Evolutionary conservation across 2,113 vertebrate genomes (phyloP).

Genomic region (Pteropus alecto): DNA sequence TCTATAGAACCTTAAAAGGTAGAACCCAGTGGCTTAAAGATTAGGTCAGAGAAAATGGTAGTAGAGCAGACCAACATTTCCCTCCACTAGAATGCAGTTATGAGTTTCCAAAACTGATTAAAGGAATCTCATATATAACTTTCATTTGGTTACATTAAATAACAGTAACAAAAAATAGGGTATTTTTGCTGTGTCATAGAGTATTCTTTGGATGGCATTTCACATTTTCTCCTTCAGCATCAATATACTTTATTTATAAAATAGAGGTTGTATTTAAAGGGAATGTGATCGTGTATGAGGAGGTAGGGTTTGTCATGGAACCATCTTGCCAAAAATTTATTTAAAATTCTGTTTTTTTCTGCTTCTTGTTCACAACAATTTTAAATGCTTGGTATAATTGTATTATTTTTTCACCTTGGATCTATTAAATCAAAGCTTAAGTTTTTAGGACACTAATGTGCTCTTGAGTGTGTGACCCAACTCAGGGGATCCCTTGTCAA

Average conservation of each 20-base stretch:
- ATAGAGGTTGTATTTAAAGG: neutral
- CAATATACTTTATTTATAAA: slow-evolving; percentile 12
- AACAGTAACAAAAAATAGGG: neutral
- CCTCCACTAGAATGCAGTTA: too few species aligned
- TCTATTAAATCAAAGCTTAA: neutral
- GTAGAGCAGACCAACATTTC: neutral
- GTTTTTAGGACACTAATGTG: neutral
- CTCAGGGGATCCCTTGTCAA: neutral
- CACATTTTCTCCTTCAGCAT: neutral
- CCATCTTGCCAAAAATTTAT: neutral
- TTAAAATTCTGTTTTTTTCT: neutral
- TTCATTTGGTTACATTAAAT: neutral
- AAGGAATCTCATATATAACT: neutral
- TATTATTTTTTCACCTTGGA: neutral
- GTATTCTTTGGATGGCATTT: neutral
- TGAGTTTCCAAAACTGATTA: neutral
- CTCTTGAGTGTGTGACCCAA: neutral
- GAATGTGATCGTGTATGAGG: neutral
- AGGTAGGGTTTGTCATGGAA: neutral
- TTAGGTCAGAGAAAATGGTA: neutral
- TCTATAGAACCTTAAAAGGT: neutral
- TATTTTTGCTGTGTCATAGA: neutral
- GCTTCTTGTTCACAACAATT: neutral
- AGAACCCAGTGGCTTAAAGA: neutral
- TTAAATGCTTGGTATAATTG: neutral